Evolutionary conservation across 2,797 vertebrate genomes (phyloP).

Genomic region (Aldrovandia affinis): DNA sequence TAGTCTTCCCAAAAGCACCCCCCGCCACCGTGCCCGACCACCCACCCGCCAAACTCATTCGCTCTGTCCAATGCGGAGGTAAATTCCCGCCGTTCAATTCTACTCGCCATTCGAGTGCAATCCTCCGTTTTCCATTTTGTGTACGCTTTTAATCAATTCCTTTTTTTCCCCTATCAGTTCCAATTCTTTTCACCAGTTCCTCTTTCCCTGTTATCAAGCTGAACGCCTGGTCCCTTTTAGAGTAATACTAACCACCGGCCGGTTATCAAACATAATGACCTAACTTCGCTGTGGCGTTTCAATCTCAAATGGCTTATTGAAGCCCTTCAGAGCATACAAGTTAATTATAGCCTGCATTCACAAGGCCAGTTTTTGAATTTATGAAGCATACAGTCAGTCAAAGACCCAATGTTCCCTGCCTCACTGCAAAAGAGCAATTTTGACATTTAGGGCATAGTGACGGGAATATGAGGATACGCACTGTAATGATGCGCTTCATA

Average conservation of each 20-base stretch:
- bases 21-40: neutral
- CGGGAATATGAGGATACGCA: constrained; percentile 32
- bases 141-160: constrained; percentile 45
- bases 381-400: constrained; percentile 18
- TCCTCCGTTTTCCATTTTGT: constrained; percentile 20
- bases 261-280: constrained; percentile 30
- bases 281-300: constrained; percentile 28
- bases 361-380: constrained; percentile 28
- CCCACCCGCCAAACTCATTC: constrained; percentile 41
- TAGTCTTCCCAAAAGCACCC: constrained; percentile 25
- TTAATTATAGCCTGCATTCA: constrained; percentile 34
- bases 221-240: neutral
- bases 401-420: neutral
- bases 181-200: constrained; percentile 6
- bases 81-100: constrained; percentile 27
- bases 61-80: constrained; percentile 10
- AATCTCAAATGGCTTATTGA: constrained; percentile 19
- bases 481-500: constrained; percentile 41
- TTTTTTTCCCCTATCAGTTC: constrained; percentile 34
- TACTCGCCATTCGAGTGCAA: neutral
- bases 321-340: constrained; percentile 35
- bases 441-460: constrained; percentile 28
- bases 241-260: constrained; percentile 39
- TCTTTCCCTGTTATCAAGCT: constrained; percentile 16
- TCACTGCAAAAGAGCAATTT: constrained; percentile 30